These are phyloP conservation scores for Hiodon tergisus DNA, from an alignment of 2,113 vertebrate species.

Conservation along the genomic window DNA sequence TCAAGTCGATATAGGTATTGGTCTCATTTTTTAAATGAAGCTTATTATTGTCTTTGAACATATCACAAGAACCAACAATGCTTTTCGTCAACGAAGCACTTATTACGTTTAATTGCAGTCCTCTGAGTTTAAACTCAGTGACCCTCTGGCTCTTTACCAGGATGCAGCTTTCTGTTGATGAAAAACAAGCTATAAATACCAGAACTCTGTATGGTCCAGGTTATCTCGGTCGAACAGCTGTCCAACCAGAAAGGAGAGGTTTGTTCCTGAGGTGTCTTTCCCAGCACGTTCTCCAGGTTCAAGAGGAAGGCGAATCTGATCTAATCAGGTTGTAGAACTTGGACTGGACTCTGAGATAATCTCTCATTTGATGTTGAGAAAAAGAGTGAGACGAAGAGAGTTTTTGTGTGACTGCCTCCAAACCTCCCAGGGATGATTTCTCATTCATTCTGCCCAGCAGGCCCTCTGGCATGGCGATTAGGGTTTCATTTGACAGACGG, in stretches of 20 bases:
- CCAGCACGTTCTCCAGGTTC: neutral
- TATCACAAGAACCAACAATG: too few species aligned
- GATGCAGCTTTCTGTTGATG: neutral
- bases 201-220: neutral
- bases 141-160: neutral
- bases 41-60: too few species aligned
- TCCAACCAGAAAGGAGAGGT: neutral
- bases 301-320: neutral
- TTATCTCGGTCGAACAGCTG: neutral
- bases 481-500: slow-evolving; percentile 30
- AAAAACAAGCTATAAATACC: slow-evolving; percentile 9
- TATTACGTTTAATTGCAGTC: neutral
- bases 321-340: slow-evolving; percentile 27
- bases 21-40: neutral
- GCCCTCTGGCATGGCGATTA: slow-evolving; percentile 24
- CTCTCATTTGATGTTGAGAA: slow-evolving; percentile 28
- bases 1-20: neutral
- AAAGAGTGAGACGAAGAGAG: slow-evolving; percentile 27
- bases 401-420: slow-evolving; percentile 17
- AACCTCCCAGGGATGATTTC: slow-evolving; percentile 35
- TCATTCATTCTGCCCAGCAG: slow-evolving; percentile 38
- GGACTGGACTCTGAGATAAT: slow-evolving; percentile 23
- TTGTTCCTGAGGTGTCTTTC: neutral
- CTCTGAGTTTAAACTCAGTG: neutral
- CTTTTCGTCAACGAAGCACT: too few species aligned